Base-by-base conservation (phyloP, 64 coral and sea anemone genomes). In the Dendrophyllia cribrosa region DNA sequence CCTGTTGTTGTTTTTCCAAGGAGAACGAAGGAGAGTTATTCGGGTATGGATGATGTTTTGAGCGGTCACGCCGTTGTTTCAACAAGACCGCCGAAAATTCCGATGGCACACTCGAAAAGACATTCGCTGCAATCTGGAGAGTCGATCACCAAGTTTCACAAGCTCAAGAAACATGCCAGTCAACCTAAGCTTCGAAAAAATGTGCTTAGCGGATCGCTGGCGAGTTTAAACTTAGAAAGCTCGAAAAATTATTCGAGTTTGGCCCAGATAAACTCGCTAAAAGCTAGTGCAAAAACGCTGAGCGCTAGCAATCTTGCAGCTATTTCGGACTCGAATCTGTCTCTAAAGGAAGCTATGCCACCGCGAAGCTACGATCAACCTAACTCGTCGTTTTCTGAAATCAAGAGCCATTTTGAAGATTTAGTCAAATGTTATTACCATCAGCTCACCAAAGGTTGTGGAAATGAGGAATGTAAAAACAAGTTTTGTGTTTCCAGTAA, bases 251-350 rank as follows among this genome's bases (percentile, higher is more conserved):
- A 89, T 9, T 79, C 44, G 4, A 99, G 97, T 96, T 70, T 96
- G n/a, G 91, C 88, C 61, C 97, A 99, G 58, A 66, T 94, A n/a
- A 93, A 73, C 25, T 44, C 92, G 4, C 72, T 99, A 9, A 93
- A 83, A 23, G 84, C 84, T 12, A 91, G 87, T 17, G 97, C 88
- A 44, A 96, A 96, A 22, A 92, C 97, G 26, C 62, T 99, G 53
- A 99, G 97, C 83, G 97, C 97, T 0, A 99, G 97, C 70, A 99
- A 99, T 94, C 91, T 99, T 48, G 97, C 97, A n/a, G 97, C 97
- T 71, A 59, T 99, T 47, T 99, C 97, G 25, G 97, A 99, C 45
- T 88, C 97, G 17, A 99, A 99, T 65, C 89, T 99, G 47, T 99
- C 97, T 8, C 45, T 99, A 45, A 93, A 99, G 76, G 91, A 94